Percentiles rank a stretch among this genome's conserved stretches.
phyloP scores from a whole-genome alignment of 2,113 vertebrate species.

The Struthidea cinerea region DNA sequence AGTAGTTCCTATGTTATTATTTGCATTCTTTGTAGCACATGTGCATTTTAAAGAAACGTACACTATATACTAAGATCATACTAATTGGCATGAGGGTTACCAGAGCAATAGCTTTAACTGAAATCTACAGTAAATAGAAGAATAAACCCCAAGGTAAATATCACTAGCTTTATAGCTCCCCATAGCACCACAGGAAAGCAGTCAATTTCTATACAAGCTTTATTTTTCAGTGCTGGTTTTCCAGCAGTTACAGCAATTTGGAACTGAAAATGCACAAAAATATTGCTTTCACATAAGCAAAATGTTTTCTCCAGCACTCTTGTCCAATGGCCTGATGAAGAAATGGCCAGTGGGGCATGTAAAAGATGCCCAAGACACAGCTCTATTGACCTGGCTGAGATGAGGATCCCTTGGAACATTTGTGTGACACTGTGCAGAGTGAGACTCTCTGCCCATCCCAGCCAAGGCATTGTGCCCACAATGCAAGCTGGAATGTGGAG shows the following conservation, averaged over 20 bases:
- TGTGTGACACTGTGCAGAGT: background rate
- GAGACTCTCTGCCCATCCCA: background rate
- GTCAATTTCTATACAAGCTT: background rate
- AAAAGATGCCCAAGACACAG: background rate
- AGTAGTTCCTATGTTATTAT: background rate
- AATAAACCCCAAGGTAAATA: background rate
- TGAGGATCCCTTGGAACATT: background rate
- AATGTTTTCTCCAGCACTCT: background rate
- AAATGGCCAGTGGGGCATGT: background rate
- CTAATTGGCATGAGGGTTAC: background rate
- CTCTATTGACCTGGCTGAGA: fast-evolving
- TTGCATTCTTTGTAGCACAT: background rate
- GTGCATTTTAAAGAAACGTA: background rate
- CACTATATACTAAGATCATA: background rate
- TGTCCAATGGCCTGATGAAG: background rate
- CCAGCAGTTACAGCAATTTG: background rate
- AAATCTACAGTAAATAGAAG: background rate
- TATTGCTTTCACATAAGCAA: background rate
- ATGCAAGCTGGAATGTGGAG: fast-evolving
- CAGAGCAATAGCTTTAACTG: slow-evolving; percentile 1
- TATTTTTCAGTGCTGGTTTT: background rate
- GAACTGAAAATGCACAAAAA: background rate
- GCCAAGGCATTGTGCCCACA: fast-evolving
- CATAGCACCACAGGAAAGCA: background rate
- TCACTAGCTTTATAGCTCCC: background rate